Percentiles rank a stretch among this genome's conserved stretches.
These are phyloP conservation scores for Oenanthe melanoleuca DNA, from an alignment of 2,113 vertebrate species.

Conservation along the genomic window DNA sequence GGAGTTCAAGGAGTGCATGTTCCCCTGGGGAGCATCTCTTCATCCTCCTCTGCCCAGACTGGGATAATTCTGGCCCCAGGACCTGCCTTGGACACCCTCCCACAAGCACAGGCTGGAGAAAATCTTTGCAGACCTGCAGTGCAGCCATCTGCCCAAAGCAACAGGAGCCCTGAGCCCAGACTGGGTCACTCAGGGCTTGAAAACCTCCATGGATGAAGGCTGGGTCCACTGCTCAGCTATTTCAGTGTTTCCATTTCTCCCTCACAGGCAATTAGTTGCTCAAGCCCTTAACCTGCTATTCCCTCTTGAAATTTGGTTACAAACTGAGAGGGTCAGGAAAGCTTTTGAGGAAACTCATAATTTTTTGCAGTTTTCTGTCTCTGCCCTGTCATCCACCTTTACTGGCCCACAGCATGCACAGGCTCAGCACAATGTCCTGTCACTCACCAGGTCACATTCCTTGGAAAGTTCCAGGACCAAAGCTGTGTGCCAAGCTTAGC, in stretches of 20 bases:
- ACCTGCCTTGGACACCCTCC: neutral
- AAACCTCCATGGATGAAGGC: neutral
- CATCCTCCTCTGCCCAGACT: neutral
- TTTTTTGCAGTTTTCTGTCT: neutral
- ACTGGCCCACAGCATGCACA: neutral
- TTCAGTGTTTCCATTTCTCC: neutral
- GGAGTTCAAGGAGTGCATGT: neutral
- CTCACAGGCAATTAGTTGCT: neutral
- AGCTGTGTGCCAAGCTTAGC: neutral
- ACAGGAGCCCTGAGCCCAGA: neutral
- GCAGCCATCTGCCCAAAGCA: neutral
- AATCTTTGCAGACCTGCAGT: neutral
- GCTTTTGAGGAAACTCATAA: neutral
- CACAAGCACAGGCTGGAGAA: neutral
- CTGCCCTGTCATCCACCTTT: neutral
- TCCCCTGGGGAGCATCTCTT: neutral
- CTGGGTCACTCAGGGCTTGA: neutral
- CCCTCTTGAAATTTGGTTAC: neutral
- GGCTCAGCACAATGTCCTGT: neutral
- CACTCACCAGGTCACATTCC: conserved; percentile 79
- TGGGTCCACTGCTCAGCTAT: neutral
- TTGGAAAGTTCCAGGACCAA: conserved; percentile 81
- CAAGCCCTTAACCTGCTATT: rapidly evolving
- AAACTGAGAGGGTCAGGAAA: neutral
- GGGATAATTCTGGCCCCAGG: neutral